Evolutionary conservation across 1,140 invertebrate species (phyloP).

Genomic region (Cyclargus thomasi): DNA sequence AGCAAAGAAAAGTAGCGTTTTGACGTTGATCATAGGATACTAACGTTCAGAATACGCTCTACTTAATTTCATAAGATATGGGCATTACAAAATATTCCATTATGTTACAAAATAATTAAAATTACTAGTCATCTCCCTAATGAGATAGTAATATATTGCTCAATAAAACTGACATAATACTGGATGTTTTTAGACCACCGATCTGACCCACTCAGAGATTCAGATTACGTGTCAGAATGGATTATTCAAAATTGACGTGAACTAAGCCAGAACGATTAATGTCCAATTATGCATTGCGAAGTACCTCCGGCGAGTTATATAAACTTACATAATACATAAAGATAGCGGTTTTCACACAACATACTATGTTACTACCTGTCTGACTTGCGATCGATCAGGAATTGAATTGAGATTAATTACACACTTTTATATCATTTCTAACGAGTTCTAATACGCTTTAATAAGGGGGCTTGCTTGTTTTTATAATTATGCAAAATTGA

Average conservation of each 20-base stretch:
- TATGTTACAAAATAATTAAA: slow-evolving; percentile 1
- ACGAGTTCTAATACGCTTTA: background rate
- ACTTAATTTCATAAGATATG: background rate
- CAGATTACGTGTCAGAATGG: slow-evolving; percentile 14
- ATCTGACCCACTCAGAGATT: slow-evolving; percentile 4
- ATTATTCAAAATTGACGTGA: slow-evolving; percentile 16
- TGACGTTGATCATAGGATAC: background rate
- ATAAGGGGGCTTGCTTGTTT: background rate
- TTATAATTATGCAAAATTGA: background rate
- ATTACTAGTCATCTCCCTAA: background rate
- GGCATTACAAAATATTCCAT: background rate
- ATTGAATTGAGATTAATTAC: slow-evolving; percentile 20
- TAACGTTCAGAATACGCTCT: background rate
- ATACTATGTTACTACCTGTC: slow-evolving; percentile 24
- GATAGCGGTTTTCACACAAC: slow-evolving; percentile 27
- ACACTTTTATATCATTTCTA: slow-evolving; percentile 4
- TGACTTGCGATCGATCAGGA: slow-evolving; percentile 16
- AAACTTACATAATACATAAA: slow-evolving; percentile 38
- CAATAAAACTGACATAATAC: background rate
- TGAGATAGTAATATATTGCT: background rate
- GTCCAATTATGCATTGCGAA: slow-evolving; percentile 36
- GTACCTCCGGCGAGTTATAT: slow-evolving; percentile 35
- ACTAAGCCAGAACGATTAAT: slow-evolving; percentile 22
- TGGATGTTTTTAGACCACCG: background rate
- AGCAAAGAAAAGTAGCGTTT: background rate